These are phyloP conservation scores for Zaprionus ornatus DNA, from an alignment of 1,140 invertebrate genomes.

Conservation along the genomic window DNA sequence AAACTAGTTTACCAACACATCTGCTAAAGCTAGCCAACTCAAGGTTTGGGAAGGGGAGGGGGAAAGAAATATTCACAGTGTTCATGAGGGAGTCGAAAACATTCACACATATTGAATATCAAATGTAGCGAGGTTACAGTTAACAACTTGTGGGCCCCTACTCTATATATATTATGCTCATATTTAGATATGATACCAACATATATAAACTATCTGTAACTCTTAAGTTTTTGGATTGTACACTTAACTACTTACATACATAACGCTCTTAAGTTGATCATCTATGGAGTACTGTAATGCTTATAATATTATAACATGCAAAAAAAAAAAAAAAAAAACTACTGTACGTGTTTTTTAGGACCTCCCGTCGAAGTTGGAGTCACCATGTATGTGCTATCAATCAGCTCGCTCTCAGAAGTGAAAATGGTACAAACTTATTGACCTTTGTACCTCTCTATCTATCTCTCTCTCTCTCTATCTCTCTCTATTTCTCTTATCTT, in stretches of 20 bases:
- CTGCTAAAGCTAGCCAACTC: constrained; percentile 3
- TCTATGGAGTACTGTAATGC: constrained; percentile 18
- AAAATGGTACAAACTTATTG: constrained; percentile 93
- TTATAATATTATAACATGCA: constrained; percentile 29
- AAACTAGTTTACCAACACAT: constrained; percentile 7
- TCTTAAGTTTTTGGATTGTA: neutral
- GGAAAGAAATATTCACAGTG: neutral
- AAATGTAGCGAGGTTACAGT: neutral
- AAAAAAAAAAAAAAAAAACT: constrained; percentile 31
- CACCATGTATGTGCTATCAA: constrained; percentile 99
- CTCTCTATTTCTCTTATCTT: constrained; percentile 45
- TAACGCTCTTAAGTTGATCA: constrained; percentile 10
- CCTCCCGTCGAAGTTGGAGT: constrained; percentile 97
- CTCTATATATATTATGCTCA: neutral
- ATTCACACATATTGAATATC: neutral
- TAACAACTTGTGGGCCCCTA: neutral
- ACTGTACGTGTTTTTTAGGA: constrained; percentile 90
- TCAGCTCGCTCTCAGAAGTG: constrained; percentile 99
- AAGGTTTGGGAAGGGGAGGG: neutral
- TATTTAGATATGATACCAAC: neutral
- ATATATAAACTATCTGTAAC: neutral
- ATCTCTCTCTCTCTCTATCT: constrained; percentile 44
- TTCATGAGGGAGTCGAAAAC: neutral
- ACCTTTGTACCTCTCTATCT: constrained; percentile 78
- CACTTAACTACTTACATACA: neutral